phyloP scores from a whole-genome alignment of 2,888 invertebrate species.

The Argyresthia goedartella region DNA sequence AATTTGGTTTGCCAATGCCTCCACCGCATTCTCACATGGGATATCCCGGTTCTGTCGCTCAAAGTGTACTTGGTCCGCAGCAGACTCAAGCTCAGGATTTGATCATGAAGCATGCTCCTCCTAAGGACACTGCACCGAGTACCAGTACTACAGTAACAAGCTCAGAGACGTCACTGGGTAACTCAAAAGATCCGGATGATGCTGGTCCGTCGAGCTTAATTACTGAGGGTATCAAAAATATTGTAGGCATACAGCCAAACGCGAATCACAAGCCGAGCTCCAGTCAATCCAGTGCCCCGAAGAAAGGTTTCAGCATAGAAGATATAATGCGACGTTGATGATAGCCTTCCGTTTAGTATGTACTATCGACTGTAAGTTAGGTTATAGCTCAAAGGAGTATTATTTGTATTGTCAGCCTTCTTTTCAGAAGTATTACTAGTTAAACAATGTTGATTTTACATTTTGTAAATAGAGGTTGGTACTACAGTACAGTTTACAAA shows the following conservation, averaged over 20 bases:
- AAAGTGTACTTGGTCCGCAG: slow-evolving; percentile 52
- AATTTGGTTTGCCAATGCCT: slow-evolving; percentile 58
- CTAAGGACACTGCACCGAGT: slow-evolving; percentile 50
- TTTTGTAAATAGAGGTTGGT: no score
- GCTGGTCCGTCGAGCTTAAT: slow-evolving; percentile 42
- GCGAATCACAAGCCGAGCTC: slow-evolving; percentile 63
- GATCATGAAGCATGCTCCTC: slow-evolving; percentile 64
- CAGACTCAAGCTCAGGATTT: slow-evolving; percentile 66
- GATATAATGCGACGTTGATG: slow-evolving; percentile 80
- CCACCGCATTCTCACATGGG: slow-evolving; percentile 58
- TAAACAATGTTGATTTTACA: no score
- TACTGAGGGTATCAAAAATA: slow-evolving; percentile 61
- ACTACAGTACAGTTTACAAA: no score
- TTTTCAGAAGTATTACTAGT: no score
- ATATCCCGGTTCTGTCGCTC: slow-evolving; percentile 42
- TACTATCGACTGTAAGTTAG: no score
- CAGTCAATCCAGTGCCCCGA: slow-evolving; percentile 74
- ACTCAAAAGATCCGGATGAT: slow-evolving; percentile 34
- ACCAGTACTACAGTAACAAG: slow-evolving; percentile 49
- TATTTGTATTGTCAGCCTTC: no score
- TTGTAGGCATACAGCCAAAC: slow-evolving; percentile 61
- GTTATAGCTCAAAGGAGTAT: no score
- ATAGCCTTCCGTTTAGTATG: no score
- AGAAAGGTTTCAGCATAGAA: slow-evolving; percentile 91
- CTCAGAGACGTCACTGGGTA: slow-evolving; percentile 32